These are phyloP conservation scores for Oligia fasciuncula DNA, from an alignment of 2,888 invertebrate species.

Conservation along the genomic window DNA sequence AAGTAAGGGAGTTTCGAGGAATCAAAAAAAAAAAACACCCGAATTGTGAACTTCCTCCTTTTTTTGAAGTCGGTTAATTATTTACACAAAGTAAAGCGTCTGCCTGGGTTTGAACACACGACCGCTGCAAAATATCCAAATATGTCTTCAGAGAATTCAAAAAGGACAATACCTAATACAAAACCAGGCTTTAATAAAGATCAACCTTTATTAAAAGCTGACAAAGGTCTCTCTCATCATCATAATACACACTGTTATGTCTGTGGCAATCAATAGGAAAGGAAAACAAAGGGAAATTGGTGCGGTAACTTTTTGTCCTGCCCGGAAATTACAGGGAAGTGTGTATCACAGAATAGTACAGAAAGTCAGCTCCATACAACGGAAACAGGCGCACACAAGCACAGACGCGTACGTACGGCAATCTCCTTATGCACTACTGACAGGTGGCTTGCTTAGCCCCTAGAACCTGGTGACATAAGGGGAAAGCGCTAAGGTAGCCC, in stretches of 20 bases:
- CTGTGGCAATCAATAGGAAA: constrained; percentile 68
- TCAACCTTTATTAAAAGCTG: too few species aligned
- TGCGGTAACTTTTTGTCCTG: constrained; percentile 65
- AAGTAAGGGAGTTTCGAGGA: too few species aligned
- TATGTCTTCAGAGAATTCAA: not conserved
- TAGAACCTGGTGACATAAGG: too few species aligned
- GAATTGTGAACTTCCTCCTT: too few species aligned
- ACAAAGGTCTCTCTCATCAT: constrained; percentile 42
- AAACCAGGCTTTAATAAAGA: not conserved
- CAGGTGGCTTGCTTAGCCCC: too few species aligned
- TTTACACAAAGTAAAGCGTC: not conserved
- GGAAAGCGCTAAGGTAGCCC: too few species aligned
- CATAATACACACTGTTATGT: constrained; percentile 49
- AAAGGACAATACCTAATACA: not conserved
- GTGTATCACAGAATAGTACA: not conserved
- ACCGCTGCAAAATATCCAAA: not conserved
- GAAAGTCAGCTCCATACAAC: not conserved
- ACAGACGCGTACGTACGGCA: accelerated
- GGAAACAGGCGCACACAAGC: not conserved
- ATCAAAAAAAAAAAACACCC: too few species aligned
- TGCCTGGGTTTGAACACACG: not conserved
- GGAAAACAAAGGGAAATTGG: constrained; percentile 70
- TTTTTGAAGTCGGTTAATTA: not conserved
- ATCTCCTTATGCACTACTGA: not conserved
- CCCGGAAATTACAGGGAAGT: constrained; percentile 70